These are phyloP conservation scores for Tetramorium alpestre DNA, from an alignment of 1,140 invertebrate species.

Conservation along the genomic window DNA sequence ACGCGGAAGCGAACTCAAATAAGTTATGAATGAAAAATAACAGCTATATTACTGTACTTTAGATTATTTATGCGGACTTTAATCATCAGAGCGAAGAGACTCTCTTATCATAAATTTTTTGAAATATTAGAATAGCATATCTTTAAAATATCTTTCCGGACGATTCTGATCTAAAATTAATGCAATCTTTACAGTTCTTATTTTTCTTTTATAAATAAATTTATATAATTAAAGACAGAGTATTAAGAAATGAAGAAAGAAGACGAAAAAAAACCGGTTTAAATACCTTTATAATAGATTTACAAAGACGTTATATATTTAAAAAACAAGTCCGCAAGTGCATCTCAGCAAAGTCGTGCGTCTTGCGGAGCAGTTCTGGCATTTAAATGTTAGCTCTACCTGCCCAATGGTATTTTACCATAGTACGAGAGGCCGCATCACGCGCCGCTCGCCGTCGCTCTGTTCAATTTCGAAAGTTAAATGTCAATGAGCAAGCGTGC, in stretches of 20 bases:
- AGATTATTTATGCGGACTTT: background rate
- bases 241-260: background rate
- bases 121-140: background rate
- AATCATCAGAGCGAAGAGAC: background rate
- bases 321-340: constrained; percentile 21
- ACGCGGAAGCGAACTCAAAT: background rate
- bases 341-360: constrained; percentile 60
- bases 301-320: background rate
- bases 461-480: constrained; percentile 81
- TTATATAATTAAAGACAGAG: background rate
- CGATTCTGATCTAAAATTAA: background rate
- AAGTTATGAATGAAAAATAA: constrained; percentile 19
- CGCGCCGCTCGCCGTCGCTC: constrained; percentile 52
- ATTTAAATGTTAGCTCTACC: constrained; percentile 81
- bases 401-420: constrained; percentile 77
- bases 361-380: constrained; percentile 72
- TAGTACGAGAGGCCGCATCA: constrained; percentile 61
- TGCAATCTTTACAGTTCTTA: background rate
- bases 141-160: background rate
- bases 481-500: constrained; percentile 76
- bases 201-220: background rate
- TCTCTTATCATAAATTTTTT: background rate
- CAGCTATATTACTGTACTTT: background rate
- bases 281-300: background rate
- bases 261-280: background rate